These are phyloP conservation scores for Scaptomyza flava DNA, from an alignment of 2,888 invertebrate species.

Conservation along the genomic window DNA sequence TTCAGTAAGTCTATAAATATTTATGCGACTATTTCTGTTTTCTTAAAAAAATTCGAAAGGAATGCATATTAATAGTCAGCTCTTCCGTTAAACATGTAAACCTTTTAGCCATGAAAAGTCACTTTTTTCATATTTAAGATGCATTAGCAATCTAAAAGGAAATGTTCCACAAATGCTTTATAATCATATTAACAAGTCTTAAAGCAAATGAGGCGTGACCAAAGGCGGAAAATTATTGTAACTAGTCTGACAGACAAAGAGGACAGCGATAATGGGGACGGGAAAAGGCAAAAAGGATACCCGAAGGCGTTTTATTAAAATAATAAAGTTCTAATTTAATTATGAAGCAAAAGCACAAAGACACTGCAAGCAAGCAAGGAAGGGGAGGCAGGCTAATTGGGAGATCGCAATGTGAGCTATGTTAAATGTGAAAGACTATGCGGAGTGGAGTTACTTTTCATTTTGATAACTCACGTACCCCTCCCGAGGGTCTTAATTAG, in stretches of 20 bases:
- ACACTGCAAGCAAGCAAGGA: slow-evolving; percentile 18
- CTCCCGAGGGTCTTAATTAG: slow-evolving; percentile 76
- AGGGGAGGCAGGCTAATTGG: not conserved
- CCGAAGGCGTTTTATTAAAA: slow-evolving; percentile 75
- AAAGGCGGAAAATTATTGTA: slow-evolving; percentile 47
- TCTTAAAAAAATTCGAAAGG: not conserved
- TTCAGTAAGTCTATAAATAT: not conserved
- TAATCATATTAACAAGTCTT: slow-evolving; percentile 58
- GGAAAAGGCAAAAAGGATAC: slow-evolving; percentile 47
- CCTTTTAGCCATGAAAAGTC: not conserved
- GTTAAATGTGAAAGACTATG: slow-evolving; percentile 35
- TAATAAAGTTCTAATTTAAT: slow-evolving; percentile 79
- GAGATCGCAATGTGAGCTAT: slow-evolving; percentile 20
- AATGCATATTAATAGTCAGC: too few species aligned
- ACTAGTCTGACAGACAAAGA: slow-evolving; percentile 41
- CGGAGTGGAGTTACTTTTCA: slow-evolving; percentile 73
- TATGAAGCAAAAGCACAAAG: slow-evolving; percentile 60
- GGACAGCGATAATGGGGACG: slow-evolving; percentile 8
- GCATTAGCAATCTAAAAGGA: slow-evolving; percentile 30
- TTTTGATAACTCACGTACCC: slow-evolving; percentile 80
- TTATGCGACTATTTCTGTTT: not conserved
- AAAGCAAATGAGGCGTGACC: slow-evolving; percentile 55
- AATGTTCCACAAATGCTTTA: slow-evolving; percentile 22
- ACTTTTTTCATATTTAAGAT: not conserved
- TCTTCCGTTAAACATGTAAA: not conserved